Base-by-base conservation (phyloP, 2,113 vertebrate species). In the Pholis gunnellus region DNA sequence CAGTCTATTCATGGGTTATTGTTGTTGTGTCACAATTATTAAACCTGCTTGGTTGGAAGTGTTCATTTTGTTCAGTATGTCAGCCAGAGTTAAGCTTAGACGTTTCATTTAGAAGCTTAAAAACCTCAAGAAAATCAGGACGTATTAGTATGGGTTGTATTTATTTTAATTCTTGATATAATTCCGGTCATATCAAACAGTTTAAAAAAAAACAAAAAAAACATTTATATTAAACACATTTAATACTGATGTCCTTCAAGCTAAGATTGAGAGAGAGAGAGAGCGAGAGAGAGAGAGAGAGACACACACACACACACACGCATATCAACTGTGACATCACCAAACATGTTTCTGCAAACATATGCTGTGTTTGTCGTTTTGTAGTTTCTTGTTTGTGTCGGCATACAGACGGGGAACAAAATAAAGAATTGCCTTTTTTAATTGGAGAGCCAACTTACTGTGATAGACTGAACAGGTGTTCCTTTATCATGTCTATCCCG, bases 401-500 rank as follows among this genome's bases (percentile, higher is more conserved):
- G 9, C 52, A 56, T 56, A 25, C 22, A 59, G 25, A 59, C 11
- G 3, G 25, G 25, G 25, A 27, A 9, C 27, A 31, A 15, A 31
- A 31, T 60, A 29, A 18, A 64, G 20, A 38, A n/a, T 65, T 15
- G 34, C 61, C 38, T 64, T 64, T 13, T 63, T 29, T 60, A 15
- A 60, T 60, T 22, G 34, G 3, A 38, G 20, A 38, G 20, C 36
- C 44, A 63, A 54, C 27, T n/a, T 46, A 36, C 57, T 34, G 60
- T 36, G 48, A 40, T 71, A 29, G 18, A 40, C 52, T 52, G 56
- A 57, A 27, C n/a, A 50, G 29, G 56, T 61, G 40, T 11, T 46
- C 8, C 6, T 78, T 78, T 64, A 44, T 36, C 69, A 61, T 57
- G 83, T 73, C 71, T 38, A 4, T 5, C 15, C 64, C 7, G 38